These are phyloP conservation scores for Montipora capitata DNA, from an alignment of 92 coral and sea anemone genomes.

Conservation along the genomic window DNA sequence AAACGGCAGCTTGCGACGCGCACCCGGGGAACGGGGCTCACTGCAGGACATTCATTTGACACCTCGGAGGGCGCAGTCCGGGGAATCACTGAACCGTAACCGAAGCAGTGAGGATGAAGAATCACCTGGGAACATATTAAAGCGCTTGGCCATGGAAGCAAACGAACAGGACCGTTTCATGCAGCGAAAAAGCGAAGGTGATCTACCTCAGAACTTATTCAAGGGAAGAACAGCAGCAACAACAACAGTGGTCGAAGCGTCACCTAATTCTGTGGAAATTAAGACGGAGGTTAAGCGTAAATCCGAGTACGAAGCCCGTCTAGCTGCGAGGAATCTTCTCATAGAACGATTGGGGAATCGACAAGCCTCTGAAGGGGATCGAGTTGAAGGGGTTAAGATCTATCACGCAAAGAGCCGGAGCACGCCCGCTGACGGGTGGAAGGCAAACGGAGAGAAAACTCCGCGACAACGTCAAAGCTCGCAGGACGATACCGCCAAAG, in stretches of 20 bases:
- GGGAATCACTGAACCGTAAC: constrained; percentile 40
- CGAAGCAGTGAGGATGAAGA: constrained; percentile 53
- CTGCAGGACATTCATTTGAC: constrained; percentile 40
- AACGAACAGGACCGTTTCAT: constrained; percentile 9
- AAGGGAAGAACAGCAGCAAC: constrained; percentile 21
- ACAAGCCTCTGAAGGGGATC: constrained; percentile 77
- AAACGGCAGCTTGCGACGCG: constrained; percentile 44
- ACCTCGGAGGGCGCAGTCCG: constrained; percentile 44
- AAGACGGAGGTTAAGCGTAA: constrained; percentile 72
- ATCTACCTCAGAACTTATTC: constrained; percentile 32
- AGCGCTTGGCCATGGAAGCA: constrained; percentile 45
- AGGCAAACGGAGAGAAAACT: constrained; percentile 48
- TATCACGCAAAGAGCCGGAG: constrained; percentile 94
- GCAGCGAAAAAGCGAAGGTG: constrained; percentile 51
- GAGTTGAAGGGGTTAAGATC: constrained; percentile 83
- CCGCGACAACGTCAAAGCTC: constrained; percentile 60
- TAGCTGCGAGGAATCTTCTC: constrained; percentile 83
- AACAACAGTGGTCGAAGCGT: constrained; percentile 57
- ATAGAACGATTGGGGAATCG: constrained; percentile 87
- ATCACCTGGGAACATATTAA: constrained; percentile 24
- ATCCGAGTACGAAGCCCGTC: constrained; percentile 79
- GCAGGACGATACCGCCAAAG: constrained; percentile 74
- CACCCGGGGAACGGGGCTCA: constrained; percentile 37
- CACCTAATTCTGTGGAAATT: constrained; percentile 64
- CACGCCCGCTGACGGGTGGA: constrained; percentile 77